Conservation (phyloP, 2,888 invertebrate species). For the Eudemis profundana region DNA sequence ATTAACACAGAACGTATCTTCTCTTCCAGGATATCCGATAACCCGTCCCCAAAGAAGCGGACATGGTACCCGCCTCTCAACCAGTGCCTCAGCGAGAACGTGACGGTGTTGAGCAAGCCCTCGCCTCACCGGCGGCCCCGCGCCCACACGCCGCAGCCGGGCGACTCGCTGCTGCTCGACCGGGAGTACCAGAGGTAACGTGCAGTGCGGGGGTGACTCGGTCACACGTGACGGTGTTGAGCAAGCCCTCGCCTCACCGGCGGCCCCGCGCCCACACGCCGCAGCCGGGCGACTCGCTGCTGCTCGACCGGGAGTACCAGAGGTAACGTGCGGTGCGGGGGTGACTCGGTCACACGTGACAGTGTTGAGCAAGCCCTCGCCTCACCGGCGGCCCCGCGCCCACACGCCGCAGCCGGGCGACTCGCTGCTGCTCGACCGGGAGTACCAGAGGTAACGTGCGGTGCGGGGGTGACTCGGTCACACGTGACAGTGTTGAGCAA, state of each 20-base stretch:
- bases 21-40: slow-evolving; percentile 61
- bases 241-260: neutral
- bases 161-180: slow-evolving; percentile 65
- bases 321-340: no score
- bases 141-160: slow-evolving; percentile 55
- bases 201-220: no score
- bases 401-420: slow-evolving; percentile 58
- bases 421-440: slow-evolving; percentile 66
- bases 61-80: slow-evolving; percentile 69
- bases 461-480: no score
- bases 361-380: slow-evolving; percentile 43
- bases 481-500: slow-evolving; percentile 48
- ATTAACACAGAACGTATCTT: no score
- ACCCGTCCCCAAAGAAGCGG: slow-evolving; percentile 54
- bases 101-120: slow-evolving; percentile 47
- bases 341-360: no score
- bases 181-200: no score
- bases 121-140: neutral
- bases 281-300: slow-evolving; percentile 58
- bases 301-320: slow-evolving; percentile 74
- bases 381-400: slow-evolving; percentile 9
- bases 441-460: no score
- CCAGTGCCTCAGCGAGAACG: slow-evolving; percentile 54
- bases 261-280: slow-evolving; percentile 51
- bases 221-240: slow-evolving; percentile 50